Base-by-base conservation (phyloP, 2,113 vertebrate species). In the Coptodon rendalli region DNA sequence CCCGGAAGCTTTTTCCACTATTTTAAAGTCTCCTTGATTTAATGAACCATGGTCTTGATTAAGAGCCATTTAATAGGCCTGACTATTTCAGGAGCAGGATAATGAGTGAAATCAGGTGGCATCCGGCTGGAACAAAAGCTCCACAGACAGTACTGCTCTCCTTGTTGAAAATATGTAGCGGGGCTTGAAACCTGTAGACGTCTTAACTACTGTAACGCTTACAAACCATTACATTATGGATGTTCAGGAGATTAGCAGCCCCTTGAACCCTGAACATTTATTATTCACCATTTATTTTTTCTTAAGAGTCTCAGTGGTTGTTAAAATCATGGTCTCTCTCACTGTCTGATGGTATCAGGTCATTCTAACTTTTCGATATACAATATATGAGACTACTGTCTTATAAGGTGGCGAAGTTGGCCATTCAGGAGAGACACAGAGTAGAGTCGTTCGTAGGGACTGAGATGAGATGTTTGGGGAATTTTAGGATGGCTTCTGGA, bases 41-140 rank as follows among this genome's bases (percentile, higher is more conserved):
- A 94, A 93, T 93, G 91, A 94, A 89, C 34, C 82, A 29, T 59
- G 89, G 88, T 92, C 89, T 89, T 94, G 94, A 95, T 95, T 95
- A 95, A 92, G 91, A 92, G 56, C 83, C 27, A 86, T 91, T 94
- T 95, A 94, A 93, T 93, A 92, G 93, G 84, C 80, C 83, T 40
- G 89, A 89, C 93, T 95, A 94, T 94, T 95, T 95, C 90, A 92
- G 91, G 92, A 94, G 86, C 87, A 5, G 85, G 87, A 93, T 95
- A 93, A 95, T 95, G 92, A 95, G 91, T 82, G 85, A 92, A 94
- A 90, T 93, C 86, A 93, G 93, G 91, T 92, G 94, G 87, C 90
- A 85, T 90, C 84, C 76, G 19, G 87, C 88, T 91, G 90, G 91
- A 95, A 91, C 86, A 11, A 88, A 92, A 86, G 87, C 90, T 86